Percentiles rank a stretch among this genome's conserved stretches.
Conservation (phyloP, 1,140 invertebrate species). For the Drosophila lacteicornis region DNA sequence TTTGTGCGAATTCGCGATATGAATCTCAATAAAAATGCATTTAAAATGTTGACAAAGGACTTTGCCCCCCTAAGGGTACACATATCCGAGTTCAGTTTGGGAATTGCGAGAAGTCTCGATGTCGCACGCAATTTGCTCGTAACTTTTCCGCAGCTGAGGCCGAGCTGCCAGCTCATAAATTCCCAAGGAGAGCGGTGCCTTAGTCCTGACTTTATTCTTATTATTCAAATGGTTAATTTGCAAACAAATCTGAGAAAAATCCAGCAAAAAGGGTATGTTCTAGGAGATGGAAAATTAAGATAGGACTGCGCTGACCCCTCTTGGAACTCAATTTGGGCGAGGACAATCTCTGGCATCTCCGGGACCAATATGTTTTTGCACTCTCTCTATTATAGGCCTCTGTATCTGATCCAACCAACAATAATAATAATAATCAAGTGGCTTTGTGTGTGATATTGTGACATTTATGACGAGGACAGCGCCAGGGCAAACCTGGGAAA, state of each 20-base stretch:
- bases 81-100: conserved; percentile 52
- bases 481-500: neutral
- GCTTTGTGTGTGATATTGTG: conserved; percentile 62
- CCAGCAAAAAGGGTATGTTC: conserved; percentile 11
- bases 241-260: conserved; percentile 58
- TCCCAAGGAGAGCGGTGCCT: conserved; percentile 9
- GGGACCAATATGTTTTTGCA: conserved; percentile 30
- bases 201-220: conserved; percentile 49
- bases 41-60: conserved; percentile 84
- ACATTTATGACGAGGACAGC: conserved; percentile 50
- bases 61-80: conserved; percentile 21
- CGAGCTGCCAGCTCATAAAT: conserved; percentile 59
- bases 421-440: conserved; percentile 45
- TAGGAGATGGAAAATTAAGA: conserved; percentile 25
- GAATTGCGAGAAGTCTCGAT: conserved; percentile 42
- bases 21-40: conserved; percentile 85
- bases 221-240: conserved; percentile 78
- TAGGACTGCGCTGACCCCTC: conserved; percentile 7
- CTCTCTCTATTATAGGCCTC: neutral
- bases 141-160: conserved; percentile 73
- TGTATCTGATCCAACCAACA: conserved; percentile 12
- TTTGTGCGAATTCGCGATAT: conserved; percentile 78
- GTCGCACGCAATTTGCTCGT: conserved; percentile 75
- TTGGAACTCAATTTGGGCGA: neutral
- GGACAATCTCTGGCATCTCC: conserved; percentile 16